Conservation (phyloP, 2,888 invertebrate genomes). For the Alsophila aescularia region DNA sequence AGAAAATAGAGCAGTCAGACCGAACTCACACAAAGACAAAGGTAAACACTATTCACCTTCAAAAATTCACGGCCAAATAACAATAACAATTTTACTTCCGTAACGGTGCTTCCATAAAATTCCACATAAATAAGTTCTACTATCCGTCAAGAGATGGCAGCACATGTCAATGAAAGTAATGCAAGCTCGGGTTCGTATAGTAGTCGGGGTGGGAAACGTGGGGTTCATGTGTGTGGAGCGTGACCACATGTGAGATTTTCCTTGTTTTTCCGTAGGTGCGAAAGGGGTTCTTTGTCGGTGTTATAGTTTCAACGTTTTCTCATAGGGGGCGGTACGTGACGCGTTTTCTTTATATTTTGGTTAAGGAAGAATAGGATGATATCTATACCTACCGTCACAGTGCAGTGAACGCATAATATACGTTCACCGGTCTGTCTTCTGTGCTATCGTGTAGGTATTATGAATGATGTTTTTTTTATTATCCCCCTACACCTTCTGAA, state of each 20-base stretch:
- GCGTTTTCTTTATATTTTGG: conserved; percentile 22
- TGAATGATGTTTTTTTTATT: no score
- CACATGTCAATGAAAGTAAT: conserved; percentile 21
- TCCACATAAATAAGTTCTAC: conserved; percentile 42
- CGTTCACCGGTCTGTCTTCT: no score
- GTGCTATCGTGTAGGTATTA: no score
- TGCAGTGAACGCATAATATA: no score
- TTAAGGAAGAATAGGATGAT: background rate
- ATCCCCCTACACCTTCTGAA: no score
- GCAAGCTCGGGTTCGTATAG: conserved; percentile 30
- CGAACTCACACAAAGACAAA: conserved; percentile 16
- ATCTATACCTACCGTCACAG: no score
- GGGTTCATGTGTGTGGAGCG: conserved; percentile 54
- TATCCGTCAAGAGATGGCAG: conserved; percentile 76
- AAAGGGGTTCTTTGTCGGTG: conserved; percentile 60
- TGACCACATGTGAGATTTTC: conserved; percentile 62
- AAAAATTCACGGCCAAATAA: conserved; percentile 37
- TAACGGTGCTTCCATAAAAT: conserved; percentile 35
- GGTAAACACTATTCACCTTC: conserved; percentile 37
- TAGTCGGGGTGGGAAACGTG: conserved; percentile 42
- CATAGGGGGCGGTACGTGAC: conserved; percentile 73
- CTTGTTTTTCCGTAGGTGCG: conserved; percentile 69
- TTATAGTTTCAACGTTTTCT: conserved; percentile 69
- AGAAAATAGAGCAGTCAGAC: conserved; percentile 2
- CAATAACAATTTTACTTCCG: conserved; percentile 39